Base-by-base conservation (phyloP, 2,888 invertebrate species). In the Lochmaea crataegi region DNA sequence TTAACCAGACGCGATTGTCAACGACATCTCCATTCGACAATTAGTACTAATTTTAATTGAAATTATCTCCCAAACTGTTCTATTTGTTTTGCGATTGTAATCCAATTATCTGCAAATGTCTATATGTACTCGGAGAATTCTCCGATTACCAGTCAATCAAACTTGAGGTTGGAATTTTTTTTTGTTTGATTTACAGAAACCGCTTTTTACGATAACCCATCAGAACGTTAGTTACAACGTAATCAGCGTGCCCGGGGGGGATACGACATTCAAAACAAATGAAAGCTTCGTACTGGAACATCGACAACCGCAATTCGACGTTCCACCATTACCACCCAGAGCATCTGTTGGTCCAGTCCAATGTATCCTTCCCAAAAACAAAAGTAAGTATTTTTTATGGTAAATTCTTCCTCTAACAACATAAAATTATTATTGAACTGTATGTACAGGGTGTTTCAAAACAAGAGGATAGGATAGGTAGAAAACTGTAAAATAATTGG, bases 241-340 rank as follows among this genome's bases (percentile, higher is more conserved):
- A 42, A 70, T 68, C 60, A 26, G 58, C 32, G 68, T 64, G 45
- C 56, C 71, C 5, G 61, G 66, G 51, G 74, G 66, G 53, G 74
- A 74, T 16, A 32, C 26, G 41, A 38, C 42, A 32, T 26, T 38
- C 45, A 65, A 70, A 56, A 63, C 65, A 61, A 75, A 65, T 41
- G 73, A 71, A 57, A 68, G 63, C 57, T 53, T 71, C 63, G 56
- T 68, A 63, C 60, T 64, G 32, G 64, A 74, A 60, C 71, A 70
- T 38, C 64, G 61, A 56, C 64, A 69, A 61, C 51, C 51, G 38
- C 68, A 74, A 56, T 71, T 74, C 61, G 77, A 77, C 48, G 83
- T 84, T 14, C 85, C 85, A 61, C 85, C 84, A 38, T 78, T 85
- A 67, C 85, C 85, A 74, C 85, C 85, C 57, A 82, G 85, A 72